Evolutionary conservation across 2,797 vertebrate species (phyloP).

Genomic region (Synaphobranchus kaupii): DNA sequence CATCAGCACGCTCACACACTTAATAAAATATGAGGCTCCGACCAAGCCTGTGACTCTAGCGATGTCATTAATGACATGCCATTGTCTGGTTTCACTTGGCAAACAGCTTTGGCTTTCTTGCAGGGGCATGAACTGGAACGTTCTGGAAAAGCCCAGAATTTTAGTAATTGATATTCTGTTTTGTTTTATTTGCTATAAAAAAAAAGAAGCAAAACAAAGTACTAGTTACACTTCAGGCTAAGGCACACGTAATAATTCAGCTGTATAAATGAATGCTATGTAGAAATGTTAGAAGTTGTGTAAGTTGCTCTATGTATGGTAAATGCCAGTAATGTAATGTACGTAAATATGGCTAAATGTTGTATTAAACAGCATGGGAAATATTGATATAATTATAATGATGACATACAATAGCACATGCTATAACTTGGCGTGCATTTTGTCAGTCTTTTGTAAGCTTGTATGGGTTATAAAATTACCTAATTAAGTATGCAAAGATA

Average conservation of each 20-base stretch:
- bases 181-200: not conserved
- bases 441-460: not conserved
- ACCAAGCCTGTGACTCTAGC: not conserved
- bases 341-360: not conserved
- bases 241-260: not conserved
- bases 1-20: not conserved
- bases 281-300: too few species aligned
- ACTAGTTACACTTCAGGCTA: not conserved
- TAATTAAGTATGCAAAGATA: not conserved
- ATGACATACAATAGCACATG: not conserved
- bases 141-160: not conserved
- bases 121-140: not conserved
- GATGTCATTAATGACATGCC: conserved; percentile 9
- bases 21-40: conserved; percentile 17
- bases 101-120: not conserved
- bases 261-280: too few species aligned
- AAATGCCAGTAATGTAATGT: too few species aligned
- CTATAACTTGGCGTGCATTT: not conserved
- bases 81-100: not conserved
- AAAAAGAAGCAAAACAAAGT: not conserved
- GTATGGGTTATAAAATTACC: not conserved
- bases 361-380: not conserved
- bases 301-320: too few species aligned
- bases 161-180: not conserved
- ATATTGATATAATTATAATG: not conserved